A percentile compares a stretch with the other conserved stretches of the same genome.
These are phyloP conservation scores for Melinaea menophilus DNA, from an alignment of 2,888 invertebrate species.

Conservation along the genomic window DNA sequence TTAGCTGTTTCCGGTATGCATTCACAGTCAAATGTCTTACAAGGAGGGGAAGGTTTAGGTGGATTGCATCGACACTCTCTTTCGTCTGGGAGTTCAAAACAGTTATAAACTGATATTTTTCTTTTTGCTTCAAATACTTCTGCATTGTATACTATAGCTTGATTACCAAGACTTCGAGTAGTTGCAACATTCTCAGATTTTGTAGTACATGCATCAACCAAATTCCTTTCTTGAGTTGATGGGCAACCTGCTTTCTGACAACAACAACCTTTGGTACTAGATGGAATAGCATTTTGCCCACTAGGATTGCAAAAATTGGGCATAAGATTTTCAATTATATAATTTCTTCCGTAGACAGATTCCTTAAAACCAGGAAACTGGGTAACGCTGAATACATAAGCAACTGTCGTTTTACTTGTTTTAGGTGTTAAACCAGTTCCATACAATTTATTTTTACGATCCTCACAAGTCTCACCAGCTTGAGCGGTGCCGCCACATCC, in stretches of 20 bases:
- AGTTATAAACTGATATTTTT: conserved; percentile 44
- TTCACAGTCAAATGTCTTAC: conserved; percentile 65
- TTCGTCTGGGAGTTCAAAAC: conserved; percentile 49
- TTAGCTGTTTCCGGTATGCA: conserved; percentile 54
- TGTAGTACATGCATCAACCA: conserved; percentile 30
- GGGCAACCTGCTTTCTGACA: conserved; percentile 34
- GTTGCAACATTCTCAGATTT: conserved; percentile 33
- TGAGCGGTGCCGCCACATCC: conserved; percentile 54
- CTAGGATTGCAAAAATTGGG: conserved; percentile 32
- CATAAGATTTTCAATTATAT: conserved; percentile 42
- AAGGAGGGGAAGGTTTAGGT: conserved; percentile 58
- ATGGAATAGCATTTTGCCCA: conserved; percentile 17
- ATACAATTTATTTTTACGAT: conserved; percentile 45
- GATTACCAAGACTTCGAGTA: conserved; percentile 36
- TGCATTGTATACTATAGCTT: conserved; percentile 40
- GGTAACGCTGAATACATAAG: conserved; percentile 49
- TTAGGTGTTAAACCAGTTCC: conserved; percentile 52
- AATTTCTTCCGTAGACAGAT: conserved; percentile 46
- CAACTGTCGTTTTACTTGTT: conserved; percentile 45
- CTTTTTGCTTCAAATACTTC: conserved; percentile 37
- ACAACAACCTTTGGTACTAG: conserved; percentile 35
- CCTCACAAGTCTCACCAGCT: conserved; percentile 56
- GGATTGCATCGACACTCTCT: conserved; percentile 67
- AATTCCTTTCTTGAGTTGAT: conserved; percentile 22
- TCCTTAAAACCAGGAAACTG: conserved; percentile 45